Evolutionary conservation across 2,888 invertebrate species (phyloP), one percentile per base, ranked within the genome.

Genomic region (Melitaea athalia): DNA sequence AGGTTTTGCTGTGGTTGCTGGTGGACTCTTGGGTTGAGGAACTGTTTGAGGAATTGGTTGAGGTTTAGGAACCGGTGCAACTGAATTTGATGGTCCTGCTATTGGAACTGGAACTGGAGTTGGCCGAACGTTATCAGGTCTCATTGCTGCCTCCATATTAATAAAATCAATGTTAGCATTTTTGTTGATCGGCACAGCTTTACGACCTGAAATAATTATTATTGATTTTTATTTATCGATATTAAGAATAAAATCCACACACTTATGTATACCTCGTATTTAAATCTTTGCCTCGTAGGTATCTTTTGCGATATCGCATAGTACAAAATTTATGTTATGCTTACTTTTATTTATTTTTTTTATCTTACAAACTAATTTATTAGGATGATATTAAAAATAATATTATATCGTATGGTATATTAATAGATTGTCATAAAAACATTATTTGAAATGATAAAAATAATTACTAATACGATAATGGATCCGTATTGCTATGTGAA

Each of bases 141-240:
- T 73, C 42, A 75, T 65, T 1, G 78, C 90, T 11, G 78, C 78
- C 74, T 92, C 92, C 89, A 91, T 91, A 72, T 91, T 91, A 70
- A 92, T 92, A 72, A 92, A 92, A 55, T 85, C 91, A 33, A 87
- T 69, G 75, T 92, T 92, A 0, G 89, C 92, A 87, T 88, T 85
- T 81, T 92, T 92, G 78, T 87, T 86, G 63, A 91, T 80, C 11
- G 85, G 85, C 12, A 76, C 76, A 1, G 80, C 65, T 73, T 91
- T 91, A 10, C 88, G 86, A 79, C 88, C 89, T 91, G 82, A 45
- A 73, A 74, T 38, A 53, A 60, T 53, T 12, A 60, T 53, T 57
- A 64, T 59, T 63, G 42, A 15, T 33, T 14, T 31, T 31, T 61
- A 38, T 15, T 49, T 31, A 31, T 49, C n/a, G 4, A 49, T n/a